Evolutionary conservation across 2,888 invertebrate species (phyloP).

Genomic region (Hydrotaea cyrtoneurina): DNA sequence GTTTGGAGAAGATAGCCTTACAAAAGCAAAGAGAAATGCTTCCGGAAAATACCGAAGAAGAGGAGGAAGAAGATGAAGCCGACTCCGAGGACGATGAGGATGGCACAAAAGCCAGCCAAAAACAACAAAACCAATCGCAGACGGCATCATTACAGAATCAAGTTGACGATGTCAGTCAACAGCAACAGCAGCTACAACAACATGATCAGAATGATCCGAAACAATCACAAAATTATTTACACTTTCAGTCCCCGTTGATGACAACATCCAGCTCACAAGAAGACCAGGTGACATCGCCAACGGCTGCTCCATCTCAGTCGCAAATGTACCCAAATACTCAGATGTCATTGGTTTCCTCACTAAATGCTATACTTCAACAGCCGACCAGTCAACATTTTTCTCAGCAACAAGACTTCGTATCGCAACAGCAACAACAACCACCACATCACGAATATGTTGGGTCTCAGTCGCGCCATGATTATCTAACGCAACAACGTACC

Average conservation of each 20-base stretch:
- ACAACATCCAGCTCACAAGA: conserved; percentile 28
- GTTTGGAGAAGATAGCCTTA: conserved; percentile 81
- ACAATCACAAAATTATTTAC: conserved; percentile 54
- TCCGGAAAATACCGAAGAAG: conserved; percentile 75
- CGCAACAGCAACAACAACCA: conserved; percentile 74
- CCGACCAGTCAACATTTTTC: conserved; percentile 58
- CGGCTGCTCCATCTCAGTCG: conserved; percentile 54
- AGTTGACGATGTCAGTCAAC: conserved; percentile 35
- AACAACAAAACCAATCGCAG: conserved; percentile 73
- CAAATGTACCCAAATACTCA: conserved; percentile 54
- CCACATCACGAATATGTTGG: too few species aligned
- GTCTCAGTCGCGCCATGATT: too few species aligned
- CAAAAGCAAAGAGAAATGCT: conserved; percentile 82
- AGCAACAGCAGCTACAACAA: background rate
- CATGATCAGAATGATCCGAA: conserved; percentile 60
- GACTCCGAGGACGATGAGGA: conserved; percentile 76
- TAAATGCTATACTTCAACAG: conserved; percentile 60
- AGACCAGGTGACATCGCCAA: conserved; percentile 51
- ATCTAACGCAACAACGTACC: too few species aligned
- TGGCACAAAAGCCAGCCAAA: conserved; percentile 74
- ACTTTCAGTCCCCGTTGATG: conserved; percentile 34
- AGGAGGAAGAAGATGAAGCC: conserved; percentile 76
- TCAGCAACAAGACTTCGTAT: conserved; percentile 67
- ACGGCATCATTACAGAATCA: conserved; percentile 29
- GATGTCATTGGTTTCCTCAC: conserved; percentile 27